A percentile compares a stretch with the other conserved stretches of the same genome.
phyloP scores from a whole-genome alignment of 2,113 vertebrate species.

The Tonatia bakeri region DNA sequence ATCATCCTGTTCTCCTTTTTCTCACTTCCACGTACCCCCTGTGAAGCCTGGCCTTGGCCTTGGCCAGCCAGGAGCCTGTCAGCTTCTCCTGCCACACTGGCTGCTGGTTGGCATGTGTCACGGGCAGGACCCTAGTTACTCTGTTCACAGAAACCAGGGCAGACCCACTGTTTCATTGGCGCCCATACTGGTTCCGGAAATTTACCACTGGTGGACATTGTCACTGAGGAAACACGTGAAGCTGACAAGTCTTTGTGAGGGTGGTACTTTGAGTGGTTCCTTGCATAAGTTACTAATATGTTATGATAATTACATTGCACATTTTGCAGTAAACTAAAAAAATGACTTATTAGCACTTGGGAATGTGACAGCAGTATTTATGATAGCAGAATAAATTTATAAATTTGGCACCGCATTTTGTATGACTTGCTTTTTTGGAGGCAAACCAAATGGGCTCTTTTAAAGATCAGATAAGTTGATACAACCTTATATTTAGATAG shows the following conservation, averaged over 20 bases:
- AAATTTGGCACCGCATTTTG: not conserved
- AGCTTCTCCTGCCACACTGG: not conserved
- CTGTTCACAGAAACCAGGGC: not conserved
- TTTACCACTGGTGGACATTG: not conserved
- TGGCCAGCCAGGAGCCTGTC: not conserved
- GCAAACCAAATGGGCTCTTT: slow-evolving; percentile 6
- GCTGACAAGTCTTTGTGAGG: not conserved
- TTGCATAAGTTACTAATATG: slow-evolving; percentile 25
- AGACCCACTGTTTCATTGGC: not conserved
- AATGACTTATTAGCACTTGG: slow-evolving; percentile 35
- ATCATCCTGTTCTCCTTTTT: not conserved
- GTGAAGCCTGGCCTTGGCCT: not conserved
- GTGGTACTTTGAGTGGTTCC: not conserved
- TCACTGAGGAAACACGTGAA: slow-evolving; percentile 18
- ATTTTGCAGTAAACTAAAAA: slow-evolving; percentile 26
- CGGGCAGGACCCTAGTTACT: accelerated
- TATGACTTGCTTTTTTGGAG: slow-evolving; percentile 10
- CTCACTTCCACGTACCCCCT: not conserved
- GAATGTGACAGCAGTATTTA: slow-evolving; percentile 11
- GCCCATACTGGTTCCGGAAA: not conserved
- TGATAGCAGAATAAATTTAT: not conserved
- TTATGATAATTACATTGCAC: slow-evolving; percentile 32
- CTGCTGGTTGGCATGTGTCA: accelerated
- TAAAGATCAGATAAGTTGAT: not conserved
- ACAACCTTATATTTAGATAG: not conserved